A percentile compares a stretch with the other conserved stretches of the same genome.
phyloP scores from a whole-genome alignment of 2,888 invertebrate genomes.

The Dicyrtoma fusca region DNA sequence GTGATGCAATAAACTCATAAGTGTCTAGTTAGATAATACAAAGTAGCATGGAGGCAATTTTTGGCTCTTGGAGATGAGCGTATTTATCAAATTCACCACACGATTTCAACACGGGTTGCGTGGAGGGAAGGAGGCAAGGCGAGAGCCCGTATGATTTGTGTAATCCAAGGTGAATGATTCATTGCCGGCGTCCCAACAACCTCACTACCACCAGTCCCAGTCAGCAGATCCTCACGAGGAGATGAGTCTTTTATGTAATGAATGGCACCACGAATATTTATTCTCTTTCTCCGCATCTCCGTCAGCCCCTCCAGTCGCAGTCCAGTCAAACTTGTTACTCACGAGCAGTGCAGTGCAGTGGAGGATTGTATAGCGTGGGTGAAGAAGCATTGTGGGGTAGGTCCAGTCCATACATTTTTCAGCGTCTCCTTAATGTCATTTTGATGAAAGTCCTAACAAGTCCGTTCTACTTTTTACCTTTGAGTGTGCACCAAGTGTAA shows the following conservation, averaged over 20 bases:
- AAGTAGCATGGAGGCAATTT: slow-evolving; percentile 36
- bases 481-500: too few relatives aligned
- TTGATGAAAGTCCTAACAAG: too few relatives aligned
- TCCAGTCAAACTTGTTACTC: too few relatives aligned
- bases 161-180: slow-evolving; percentile 35
- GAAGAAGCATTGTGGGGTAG: too few relatives aligned
- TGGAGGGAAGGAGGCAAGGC: slow-evolving; percentile 16
- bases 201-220: slow-evolving; percentile 1
- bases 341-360: too few relatives aligned
- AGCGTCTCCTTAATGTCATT: too few relatives aligned
- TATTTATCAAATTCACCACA: slow-evolving; percentile 38
- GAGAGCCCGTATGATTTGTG: slow-evolving; percentile 33
- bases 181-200: slow-evolving; percentile 22
- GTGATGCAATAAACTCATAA: slow-evolving; percentile 23
- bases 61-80: slow-evolving; percentile 29
- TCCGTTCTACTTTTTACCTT: too few relatives aligned
- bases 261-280: slow-evolving; percentile 26
- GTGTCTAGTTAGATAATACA: slow-evolving; percentile 32
- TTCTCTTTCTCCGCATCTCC: neutral
- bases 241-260: slow-evolving; percentile 34
- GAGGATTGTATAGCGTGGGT: too few relatives aligned
- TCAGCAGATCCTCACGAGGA: slow-evolving; percentile 24
- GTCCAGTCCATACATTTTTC: too few relatives aligned
- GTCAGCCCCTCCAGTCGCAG: neutral
- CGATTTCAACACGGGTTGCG: slow-evolving; percentile 26